Conservation (phyloP, 2,888 invertebrate genomes). For the Sesia bembeciformis region DNA sequence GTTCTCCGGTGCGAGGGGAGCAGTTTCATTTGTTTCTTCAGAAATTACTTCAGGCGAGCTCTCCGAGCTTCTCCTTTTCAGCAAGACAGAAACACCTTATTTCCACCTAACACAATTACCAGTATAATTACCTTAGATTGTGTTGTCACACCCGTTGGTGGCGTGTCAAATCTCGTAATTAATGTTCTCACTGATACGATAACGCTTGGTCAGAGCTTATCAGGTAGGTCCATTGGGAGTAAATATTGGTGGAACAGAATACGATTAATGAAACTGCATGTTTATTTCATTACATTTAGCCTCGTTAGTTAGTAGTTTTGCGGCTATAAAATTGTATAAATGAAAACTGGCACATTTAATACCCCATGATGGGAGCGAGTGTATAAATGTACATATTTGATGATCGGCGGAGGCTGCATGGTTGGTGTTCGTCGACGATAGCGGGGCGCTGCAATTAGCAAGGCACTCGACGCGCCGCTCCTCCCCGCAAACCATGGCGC, state of each 20-base stretch:
- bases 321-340: not conserved
- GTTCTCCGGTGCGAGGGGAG: conserved; percentile 65
- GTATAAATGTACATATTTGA: conserved; percentile 21
- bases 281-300: conserved; percentile 24
- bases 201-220: conserved; percentile 58
- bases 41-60: conserved; percentile 64
- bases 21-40: conserved; percentile 72
- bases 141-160: conserved; percentile 40
- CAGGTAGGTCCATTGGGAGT: conserved; percentile 42
- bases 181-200: conserved; percentile 64
- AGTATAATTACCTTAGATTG: conserved; percentile 54
- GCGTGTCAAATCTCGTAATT: conserved; percentile 53
- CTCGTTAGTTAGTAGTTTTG: conserved; percentile 24
- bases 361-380: not conserved
- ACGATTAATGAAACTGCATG: not conserved
- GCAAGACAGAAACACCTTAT: conserved; percentile 25
- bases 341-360: conserved; percentile 1
- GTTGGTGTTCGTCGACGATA: conserved; percentile 37
- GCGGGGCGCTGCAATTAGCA: conserved; percentile 67
- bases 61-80: conserved; percentile 19
- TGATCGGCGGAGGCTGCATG: conserved; percentile 27
- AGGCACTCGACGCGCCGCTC: conserved; percentile 56
- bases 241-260: not conserved
- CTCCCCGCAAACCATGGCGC: conserved; percentile 48
- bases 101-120: conserved; percentile 26